Evolutionary conservation across 1,140 invertebrate genomes (phyloP).

Genomic region (Bombus picipes): DNA sequence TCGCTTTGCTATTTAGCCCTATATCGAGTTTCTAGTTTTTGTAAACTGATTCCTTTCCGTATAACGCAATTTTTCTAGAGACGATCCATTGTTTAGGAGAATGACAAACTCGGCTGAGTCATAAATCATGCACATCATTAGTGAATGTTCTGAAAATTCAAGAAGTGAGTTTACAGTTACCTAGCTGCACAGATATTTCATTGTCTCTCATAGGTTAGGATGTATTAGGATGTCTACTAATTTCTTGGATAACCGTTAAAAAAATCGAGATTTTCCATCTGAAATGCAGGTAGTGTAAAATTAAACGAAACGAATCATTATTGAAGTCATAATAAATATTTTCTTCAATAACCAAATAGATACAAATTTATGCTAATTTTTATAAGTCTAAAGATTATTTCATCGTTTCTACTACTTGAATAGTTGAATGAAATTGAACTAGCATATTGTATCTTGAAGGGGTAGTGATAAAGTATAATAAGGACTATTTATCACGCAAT

Average conservation of each 20-base stretch:
- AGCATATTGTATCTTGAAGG: background rate
- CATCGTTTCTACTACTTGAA: background rate
- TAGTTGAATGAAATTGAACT: background rate
- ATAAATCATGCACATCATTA: background rate
- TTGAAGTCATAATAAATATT: no score
- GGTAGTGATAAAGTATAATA: background rate
- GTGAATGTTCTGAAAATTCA: background rate
- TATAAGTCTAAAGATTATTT: background rate
- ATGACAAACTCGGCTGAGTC: background rate
- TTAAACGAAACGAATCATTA: no score
- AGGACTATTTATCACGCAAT: background rate
- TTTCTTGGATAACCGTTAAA: background rate
- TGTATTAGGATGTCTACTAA: background rate
- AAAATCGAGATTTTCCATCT: background rate
- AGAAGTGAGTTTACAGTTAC: background rate
- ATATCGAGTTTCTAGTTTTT: no score
- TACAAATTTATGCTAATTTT: no score
- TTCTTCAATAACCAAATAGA: no score
- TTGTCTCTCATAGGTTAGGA: background rate
- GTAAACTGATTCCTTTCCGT: no score
- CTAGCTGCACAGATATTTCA: background rate
- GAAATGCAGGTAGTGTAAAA: accelerated
- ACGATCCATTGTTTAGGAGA: background rate
- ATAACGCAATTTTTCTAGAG: background rate
- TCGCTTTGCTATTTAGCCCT: no score